phyloP scores from a whole-genome alignment of 2,888 invertebrate genomes.

The Brachyopa scutellaris region DNA sequence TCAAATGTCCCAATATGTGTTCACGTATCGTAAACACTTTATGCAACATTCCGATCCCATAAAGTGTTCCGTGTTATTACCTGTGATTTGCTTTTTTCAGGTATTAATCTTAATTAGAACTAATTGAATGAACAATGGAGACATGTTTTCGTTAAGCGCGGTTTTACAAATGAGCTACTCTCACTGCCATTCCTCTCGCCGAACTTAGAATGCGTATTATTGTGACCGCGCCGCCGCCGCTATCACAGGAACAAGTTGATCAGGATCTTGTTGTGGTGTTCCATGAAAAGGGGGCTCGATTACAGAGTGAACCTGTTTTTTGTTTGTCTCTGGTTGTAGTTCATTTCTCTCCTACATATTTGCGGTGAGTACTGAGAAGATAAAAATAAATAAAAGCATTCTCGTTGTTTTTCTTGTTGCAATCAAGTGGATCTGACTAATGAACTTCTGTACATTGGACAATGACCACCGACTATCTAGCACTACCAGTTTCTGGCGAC shows the following conservation, averaged over 20 bases:
- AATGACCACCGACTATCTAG: too few species aligned
- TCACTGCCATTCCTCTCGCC: constrained; percentile 5
- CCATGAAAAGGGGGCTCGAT: constrained; percentile 23
- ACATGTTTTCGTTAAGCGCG: constrained; percentile 8
- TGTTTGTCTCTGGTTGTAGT: not conserved
- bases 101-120: not conserved
- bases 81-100: not conserved
- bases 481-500: too few species aligned
- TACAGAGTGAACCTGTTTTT: constrained; percentile 27
- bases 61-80: not conserved
- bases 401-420: constrained; percentile 1
- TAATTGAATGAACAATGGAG: constrained; percentile 7
- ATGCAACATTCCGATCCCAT: not conserved
- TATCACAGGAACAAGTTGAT: constrained; percentile 23
- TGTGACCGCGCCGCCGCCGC: not conserved
- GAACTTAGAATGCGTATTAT: constrained; percentile 12
- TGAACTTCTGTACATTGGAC: not conserved
- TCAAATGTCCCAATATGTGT: too few species aligned
- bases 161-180: not conserved
- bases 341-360: not conserved
- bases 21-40: not conserved
- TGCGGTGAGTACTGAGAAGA: not conserved
- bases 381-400: too few species aligned
- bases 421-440: not conserved
- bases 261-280: constrained; percentile 19